A percentile compares a stretch with the other conserved stretches of the same genome.
These are phyloP conservation scores for Atethmia centrago DNA, from an alignment of 2,888 invertebrate species.

Conservation along the genomic window DNA sequence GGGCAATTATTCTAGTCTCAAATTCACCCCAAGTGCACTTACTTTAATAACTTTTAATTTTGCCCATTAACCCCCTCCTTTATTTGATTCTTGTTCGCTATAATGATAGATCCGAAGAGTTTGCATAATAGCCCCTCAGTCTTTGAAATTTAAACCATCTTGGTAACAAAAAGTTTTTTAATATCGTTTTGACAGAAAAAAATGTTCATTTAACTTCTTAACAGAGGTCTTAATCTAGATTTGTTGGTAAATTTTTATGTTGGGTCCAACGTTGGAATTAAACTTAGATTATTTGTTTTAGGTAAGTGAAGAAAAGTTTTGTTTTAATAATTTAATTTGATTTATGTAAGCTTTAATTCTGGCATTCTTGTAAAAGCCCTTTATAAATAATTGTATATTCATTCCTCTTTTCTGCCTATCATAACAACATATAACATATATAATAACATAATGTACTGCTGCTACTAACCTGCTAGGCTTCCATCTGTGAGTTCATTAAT, in stretches of 20 bases:
- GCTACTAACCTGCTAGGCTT: neutral
- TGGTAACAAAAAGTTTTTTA: slow-evolving; percentile 55
- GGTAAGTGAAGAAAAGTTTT: slow-evolving; percentile 23
- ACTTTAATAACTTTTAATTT: slow-evolving; percentile 65
- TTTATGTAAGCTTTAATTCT: neutral
- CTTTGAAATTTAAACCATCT: slow-evolving; percentile 49
- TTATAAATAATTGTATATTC: no score
- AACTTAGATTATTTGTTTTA: slow-evolving; percentile 29
- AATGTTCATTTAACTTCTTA: slow-evolving; percentile 53
- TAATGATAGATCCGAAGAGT: slow-evolving; percentile 44
- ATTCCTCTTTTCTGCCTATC: neutral
- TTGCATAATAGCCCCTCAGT: slow-evolving; percentile 38
- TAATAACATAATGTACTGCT: no score
- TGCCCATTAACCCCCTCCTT: slow-evolving; percentile 53
- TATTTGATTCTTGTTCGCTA: slow-evolving; percentile 48
- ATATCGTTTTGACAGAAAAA: slow-evolving; percentile 52
- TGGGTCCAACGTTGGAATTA: slow-evolving; percentile 15
- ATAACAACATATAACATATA: neutral
- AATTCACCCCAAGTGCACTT: slow-evolving; percentile 52
- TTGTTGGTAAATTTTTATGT: slow-evolving; percentile 48
- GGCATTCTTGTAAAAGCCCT: neutral
- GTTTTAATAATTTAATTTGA: neutral
- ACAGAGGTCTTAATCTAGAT: slow-evolving; percentile 46
- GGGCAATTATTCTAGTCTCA: slow-evolving; percentile 52
- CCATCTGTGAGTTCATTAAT: no score